A percentile compares a stretch with the other conserved stretches of the same genome.
phyloP scores from a whole-genome alignment of 2,113 vertebrate species.

The Nansenia antarctica region DNA sequence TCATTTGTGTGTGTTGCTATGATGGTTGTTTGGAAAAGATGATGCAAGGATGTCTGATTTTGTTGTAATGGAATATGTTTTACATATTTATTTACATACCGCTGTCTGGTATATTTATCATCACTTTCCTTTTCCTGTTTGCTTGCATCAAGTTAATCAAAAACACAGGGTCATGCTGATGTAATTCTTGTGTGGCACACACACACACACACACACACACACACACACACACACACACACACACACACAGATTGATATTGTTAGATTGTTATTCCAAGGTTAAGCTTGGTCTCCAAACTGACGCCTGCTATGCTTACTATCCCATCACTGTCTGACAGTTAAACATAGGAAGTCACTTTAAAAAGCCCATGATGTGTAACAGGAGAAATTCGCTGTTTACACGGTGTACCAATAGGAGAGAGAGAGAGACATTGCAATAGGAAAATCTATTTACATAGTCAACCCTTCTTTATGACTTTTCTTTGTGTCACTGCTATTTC shows the following conservation, averaged over 20 bases:
- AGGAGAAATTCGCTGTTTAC: background rate
- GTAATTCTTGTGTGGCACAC: background rate
- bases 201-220: background rate
- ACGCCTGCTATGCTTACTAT: conserved; percentile 22
- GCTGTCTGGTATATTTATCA: too few species aligned
- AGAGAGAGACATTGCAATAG: background rate
- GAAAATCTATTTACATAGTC: background rate
- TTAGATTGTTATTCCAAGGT: background rate
- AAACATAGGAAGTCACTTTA: conserved; percentile 5
- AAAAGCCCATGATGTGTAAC: background rate
- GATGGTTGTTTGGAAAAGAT: background rate
- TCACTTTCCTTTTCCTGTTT: background rate
- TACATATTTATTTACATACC: too few species aligned
- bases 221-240: background rate
- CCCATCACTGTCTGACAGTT: background rate
- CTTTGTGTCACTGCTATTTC: conserved; percentile 15
- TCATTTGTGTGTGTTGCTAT: background rate
- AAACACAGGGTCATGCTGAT: background rate
- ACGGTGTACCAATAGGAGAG: background rate
- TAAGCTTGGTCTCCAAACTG: background rate
- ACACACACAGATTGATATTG: background rate
- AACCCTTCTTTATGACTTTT: background rate
- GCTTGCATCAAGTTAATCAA: background rate
- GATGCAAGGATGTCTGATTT: background rate
- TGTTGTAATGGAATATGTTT: background rate